These are phyloP conservation scores for Brachionus calyciflorus DNA, from an alignment of 1,140 invertebrate species.

Conservation along the genomic window DNA sequence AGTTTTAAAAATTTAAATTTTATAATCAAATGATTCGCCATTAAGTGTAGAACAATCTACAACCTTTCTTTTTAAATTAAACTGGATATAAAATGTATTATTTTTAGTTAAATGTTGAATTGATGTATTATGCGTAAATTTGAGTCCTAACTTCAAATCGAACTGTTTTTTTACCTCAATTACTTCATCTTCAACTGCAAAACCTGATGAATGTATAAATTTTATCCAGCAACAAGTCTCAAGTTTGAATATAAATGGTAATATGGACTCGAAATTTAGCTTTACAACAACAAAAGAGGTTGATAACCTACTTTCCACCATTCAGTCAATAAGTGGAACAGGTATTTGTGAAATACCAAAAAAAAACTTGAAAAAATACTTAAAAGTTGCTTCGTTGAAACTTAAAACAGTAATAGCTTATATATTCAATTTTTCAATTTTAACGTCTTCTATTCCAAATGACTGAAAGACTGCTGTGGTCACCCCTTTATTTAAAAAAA, in stretches of 20 bases:
- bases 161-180: neutral
- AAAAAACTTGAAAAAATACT: no score
- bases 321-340: neutral
- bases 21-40: no score
- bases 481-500: conserved; percentile 47
- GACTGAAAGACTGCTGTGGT: conserved; percentile 47
- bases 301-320: neutral
- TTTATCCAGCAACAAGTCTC: neutral
- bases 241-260: neutral
- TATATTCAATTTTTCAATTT: neutral
- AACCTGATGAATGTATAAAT: neutral
- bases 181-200: neutral
- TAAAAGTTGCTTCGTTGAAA: neutral
- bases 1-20: no score
- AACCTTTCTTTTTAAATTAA: no score
- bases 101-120: no score
- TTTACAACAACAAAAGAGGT: neutral
- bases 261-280: neutral
- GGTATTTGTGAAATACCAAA: neutral
- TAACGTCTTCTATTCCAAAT: conserved; percentile 18
- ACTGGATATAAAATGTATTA: no score
- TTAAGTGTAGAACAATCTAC: no score
- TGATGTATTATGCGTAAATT: no score
- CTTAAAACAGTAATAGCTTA: neutral
- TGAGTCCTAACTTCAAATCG: no score